Conservation (phyloP, 2,888 invertebrate species). For the Oasisia sp. region DNA sequence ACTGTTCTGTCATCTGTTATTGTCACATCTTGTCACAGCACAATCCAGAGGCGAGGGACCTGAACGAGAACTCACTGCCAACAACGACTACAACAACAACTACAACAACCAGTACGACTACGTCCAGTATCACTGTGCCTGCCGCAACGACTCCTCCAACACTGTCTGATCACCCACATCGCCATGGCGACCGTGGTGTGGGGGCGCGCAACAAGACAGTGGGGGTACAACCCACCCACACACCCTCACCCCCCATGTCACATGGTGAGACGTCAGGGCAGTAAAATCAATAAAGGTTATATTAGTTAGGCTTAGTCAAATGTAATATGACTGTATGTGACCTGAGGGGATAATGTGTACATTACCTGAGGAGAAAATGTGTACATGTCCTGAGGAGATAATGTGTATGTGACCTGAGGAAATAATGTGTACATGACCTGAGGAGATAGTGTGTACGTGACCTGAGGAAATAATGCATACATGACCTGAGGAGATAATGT, state of each 20-base stretch:
- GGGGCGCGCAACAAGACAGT: conserved; percentile 17
- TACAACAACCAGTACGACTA: not conserved
- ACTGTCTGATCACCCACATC: conserved; percentile 19
- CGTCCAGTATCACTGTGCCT: not conserved
- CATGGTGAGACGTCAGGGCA: not conserved
- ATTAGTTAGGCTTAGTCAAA: not conserved
- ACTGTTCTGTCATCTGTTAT: not conserved
- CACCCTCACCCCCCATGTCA: conserved; percentile 3
- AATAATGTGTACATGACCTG: too few relatives aligned
- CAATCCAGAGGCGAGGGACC: not conserved
- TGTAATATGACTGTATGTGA: too few relatives aligned
- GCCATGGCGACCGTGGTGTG: conserved; percentile 25
- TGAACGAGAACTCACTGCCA: not conserved
- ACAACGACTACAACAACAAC: not conserved
- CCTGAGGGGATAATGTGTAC: too few relatives aligned
- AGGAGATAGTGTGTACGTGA: too few relatives aligned
- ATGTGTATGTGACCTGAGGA: too few relatives aligned
- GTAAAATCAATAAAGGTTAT: not conserved
- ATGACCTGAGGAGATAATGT: too few relatives aligned
- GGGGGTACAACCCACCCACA: not conserved
- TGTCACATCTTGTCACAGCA: not conserved
- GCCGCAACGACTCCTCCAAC: not conserved
- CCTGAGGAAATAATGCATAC: too few relatives aligned
- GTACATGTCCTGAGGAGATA: too few relatives aligned
- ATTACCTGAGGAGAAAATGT: too few relatives aligned